These are phyloP conservation scores for Belonocnema kinseyi DNA, from an alignment of 1,140 invertebrate species.

Conservation along the genomic window DNA sequence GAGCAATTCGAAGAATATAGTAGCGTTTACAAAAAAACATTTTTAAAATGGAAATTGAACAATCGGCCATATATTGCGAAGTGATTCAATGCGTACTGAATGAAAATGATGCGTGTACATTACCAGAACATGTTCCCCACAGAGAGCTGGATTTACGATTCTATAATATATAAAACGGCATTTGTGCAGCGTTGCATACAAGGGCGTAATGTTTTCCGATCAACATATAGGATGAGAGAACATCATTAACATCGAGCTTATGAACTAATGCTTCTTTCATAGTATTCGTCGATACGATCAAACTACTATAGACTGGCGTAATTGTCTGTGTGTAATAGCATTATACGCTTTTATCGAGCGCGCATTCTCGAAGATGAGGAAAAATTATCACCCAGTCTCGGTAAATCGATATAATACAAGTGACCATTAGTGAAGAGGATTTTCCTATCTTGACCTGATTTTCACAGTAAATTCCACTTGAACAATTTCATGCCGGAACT, in stretches of 20 bases:
- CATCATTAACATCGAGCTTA: constrained; percentile 23
- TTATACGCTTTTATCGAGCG: constrained; percentile 5
- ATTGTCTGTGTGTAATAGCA: constrained; percentile 6
- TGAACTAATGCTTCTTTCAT: constrained; percentile 5
- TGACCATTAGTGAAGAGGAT: too few relatives aligned
- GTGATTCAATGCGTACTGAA: neutral
- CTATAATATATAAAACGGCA: neutral
- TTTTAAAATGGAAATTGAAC: neutral
- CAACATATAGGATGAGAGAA: constrained; percentile 17
- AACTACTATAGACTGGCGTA: constrained; percentile 13
- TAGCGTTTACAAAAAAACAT: too few relatives aligned
- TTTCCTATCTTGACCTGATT: too few relatives aligned
- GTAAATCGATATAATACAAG: neutral
- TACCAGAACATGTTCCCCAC: neutral
- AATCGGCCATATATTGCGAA: neutral
- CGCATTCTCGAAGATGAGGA: neutral
- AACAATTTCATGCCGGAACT: too few relatives aligned
- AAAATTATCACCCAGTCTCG: neutral
- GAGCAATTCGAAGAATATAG: too few relatives aligned
- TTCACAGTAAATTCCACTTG: too few relatives aligned
- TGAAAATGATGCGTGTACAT: constrained; percentile 9
- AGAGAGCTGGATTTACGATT: neutral
- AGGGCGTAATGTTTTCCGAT: neutral
- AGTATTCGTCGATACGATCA: constrained; percentile 14
- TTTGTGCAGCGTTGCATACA: neutral